Conservation (phyloP, 1,140 invertebrate genomes). For the Thaumatotibia leucotreta region DNA sequence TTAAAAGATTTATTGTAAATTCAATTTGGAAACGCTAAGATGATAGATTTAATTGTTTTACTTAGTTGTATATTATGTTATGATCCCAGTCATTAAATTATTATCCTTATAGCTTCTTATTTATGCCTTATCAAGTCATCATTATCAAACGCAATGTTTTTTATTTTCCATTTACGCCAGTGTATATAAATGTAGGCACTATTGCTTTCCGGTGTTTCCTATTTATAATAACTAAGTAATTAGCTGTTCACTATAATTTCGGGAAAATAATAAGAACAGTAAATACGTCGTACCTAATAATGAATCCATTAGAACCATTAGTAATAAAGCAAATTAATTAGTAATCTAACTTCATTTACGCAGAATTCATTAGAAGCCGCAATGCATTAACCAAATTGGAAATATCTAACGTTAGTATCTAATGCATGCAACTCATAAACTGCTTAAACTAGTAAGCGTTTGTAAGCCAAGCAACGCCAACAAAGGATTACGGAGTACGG, state of each 20-base stretch:
- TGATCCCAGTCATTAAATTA: too few relatives aligned
- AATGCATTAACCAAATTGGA: neutral
- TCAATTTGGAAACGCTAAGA: too few relatives aligned
- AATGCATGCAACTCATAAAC: conserved; percentile 54
- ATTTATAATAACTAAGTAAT: neutral
- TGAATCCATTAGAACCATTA: neutral
- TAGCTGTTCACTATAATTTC: neutral
- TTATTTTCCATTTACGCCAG: too few relatives aligned
- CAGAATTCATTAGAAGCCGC: neutral
- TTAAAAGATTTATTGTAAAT: too few relatives aligned
- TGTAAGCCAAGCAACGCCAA: conserved; percentile 63
- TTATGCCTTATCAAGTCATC: too few relatives aligned
- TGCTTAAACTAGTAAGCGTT: conserved; percentile 69
- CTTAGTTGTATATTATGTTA: too few relatives aligned
- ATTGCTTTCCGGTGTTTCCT: too few relatives aligned
- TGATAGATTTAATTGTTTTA: too few relatives aligned
- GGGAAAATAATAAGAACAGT: neutral
- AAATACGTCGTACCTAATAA: neutral
- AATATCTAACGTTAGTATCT: conserved; percentile 29
- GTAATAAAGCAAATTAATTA: neutral
- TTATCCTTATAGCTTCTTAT: too few relatives aligned
- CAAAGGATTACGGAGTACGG: conserved; percentile 60
- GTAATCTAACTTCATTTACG: neutral
- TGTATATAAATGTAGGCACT: too few relatives aligned
- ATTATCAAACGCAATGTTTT: too few relatives aligned